Base-by-base conservation (phyloP, 2,797 vertebrate species). In the Rhinogobio ventralis region DNA sequence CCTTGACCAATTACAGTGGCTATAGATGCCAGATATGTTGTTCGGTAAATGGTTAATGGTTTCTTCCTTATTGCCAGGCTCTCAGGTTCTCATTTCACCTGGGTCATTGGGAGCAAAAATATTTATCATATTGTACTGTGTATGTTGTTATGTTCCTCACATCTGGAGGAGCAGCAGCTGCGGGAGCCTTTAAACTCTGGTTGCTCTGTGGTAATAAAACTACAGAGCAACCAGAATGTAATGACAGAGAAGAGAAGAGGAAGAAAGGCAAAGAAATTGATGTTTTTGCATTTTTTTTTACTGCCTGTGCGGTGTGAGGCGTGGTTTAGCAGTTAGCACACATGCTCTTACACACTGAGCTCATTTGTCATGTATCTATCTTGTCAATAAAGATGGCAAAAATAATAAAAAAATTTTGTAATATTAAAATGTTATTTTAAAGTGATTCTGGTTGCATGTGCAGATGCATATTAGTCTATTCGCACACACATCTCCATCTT, bases 211-310 rank as follows among this genome's bases (percentile, higher is more conserved):
- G n/a, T n/a, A n/a, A n/a, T n/a, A n/a, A n/a, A n/a, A n/a, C n/a
- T n/a, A n/a, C n/a, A n/a, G n/a, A n/a, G n/a, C n/a, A n/a, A n/a
- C n/a, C n/a, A 81, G n/a, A 72, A 73, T 42, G 1, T 78, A 86
- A 88, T 84, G 66, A 86, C 66, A 86, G 72, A 67, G 42, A 45
- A 81, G 39, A 55, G 57, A 28, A 72, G 55, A 72, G 55, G 75
- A 79, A 67, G 53, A 49, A 45, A 33, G 33, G 11, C 17, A 60
- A 4, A 30, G 30, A 25, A 30, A 68, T 36, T 19, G 30, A 45
- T 25, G 20, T 46, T 36, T 33, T 72, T 28, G 8, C 23, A 1
- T 66, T 64, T 64, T 64, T 64, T 25, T 66, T 64, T 49, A 23
- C 39, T 46, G 17, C 39, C 19, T 71, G 36, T 72, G 68, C 25